phyloP scores from a whole-genome alignment of 2,797 vertebrate genomes.

The Enteromius radiatus region DNA sequence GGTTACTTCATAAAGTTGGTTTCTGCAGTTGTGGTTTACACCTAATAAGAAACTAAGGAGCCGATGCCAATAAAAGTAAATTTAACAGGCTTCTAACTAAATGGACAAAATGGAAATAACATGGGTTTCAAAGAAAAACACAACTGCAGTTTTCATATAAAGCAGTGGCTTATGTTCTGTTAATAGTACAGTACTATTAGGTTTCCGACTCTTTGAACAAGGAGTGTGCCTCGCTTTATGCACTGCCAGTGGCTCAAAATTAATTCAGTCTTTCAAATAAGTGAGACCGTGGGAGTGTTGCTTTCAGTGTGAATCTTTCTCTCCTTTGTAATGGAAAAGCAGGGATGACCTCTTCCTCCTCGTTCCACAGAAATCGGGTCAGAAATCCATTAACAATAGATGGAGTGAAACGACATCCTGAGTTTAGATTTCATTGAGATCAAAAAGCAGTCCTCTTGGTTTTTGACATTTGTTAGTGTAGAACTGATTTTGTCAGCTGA shows the following conservation, averaged over 20 bases:
- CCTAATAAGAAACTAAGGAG: conserved; percentile 14
- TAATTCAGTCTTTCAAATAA: not conserved
- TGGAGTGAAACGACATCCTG: conserved; percentile 63
- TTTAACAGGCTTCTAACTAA: conserved; percentile 35
- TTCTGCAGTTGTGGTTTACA: not conserved
- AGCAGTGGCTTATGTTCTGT: conserved; percentile 6
- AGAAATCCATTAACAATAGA: conserved; percentile 67
- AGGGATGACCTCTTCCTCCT: conserved; percentile 24
- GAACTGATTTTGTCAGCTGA: not conserved
- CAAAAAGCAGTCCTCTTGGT: not conserved
- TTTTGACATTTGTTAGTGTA: not conserved
- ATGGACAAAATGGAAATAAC: not conserved
- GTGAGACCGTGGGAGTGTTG: conserved; percentile 54
- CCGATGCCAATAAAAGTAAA: conserved; percentile 12
- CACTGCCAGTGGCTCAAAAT: conserved; percentile 22
- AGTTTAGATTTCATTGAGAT: conserved; percentile 45
- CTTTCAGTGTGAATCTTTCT: conserved; percentile 60
- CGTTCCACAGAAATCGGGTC: conserved; percentile 58
- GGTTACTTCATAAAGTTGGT: not conserved
- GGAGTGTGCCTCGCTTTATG: not conserved
- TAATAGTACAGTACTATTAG: conserved; percentile 13
- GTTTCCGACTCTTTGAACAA: conserved; percentile 28
- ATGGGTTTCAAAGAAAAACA: conserved; percentile 11
- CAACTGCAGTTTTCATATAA: not conserved
- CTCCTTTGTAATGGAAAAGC: conserved; percentile 22